Conservation (phyloP, 2,113 vertebrate genomes). For the Poecile atricapillus region DNA sequence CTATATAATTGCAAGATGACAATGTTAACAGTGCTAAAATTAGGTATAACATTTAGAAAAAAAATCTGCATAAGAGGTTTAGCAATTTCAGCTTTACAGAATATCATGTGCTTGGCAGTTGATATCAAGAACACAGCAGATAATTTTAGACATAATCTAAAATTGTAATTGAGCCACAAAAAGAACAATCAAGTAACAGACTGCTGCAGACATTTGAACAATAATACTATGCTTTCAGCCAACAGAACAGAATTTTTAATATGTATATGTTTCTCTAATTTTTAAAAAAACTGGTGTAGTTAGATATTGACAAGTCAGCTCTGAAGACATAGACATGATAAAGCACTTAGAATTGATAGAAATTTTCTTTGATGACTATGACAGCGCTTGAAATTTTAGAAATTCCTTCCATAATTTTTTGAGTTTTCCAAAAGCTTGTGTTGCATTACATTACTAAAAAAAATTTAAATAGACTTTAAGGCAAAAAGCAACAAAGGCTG, state of each 20-base stretch:
- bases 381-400: neutral
- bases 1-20: slow-evolving; percentile 46
- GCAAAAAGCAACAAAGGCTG: neutral
- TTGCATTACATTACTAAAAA: neutral
- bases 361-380: neutral
- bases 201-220: neutral
- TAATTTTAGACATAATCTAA: slow-evolving; percentile 45
- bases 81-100: slow-evolving; percentile 38
- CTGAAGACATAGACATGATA: neutral
- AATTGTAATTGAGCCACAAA: slow-evolving; percentile 31
- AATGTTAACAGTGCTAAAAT: slow-evolving; percentile 51
- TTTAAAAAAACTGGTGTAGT: neutral
- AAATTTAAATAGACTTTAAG: neutral
- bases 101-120: slow-evolving; percentile 28
- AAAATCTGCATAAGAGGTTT: neutral
- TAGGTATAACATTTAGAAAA: slow-evolving; percentile 17
- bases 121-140: slow-evolving; percentile 18
- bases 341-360: neutral
- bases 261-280: neutral
- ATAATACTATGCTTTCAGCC: neutral
- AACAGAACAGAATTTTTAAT: neutral
- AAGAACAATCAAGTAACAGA: slow-evolving; percentile 29
- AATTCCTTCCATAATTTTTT: neutral
- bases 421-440: neutral
- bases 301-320: neutral